phyloP scores from a whole-genome alignment of 2,113 vertebrate genomes.

The Butastur rufipennis region DNA sequence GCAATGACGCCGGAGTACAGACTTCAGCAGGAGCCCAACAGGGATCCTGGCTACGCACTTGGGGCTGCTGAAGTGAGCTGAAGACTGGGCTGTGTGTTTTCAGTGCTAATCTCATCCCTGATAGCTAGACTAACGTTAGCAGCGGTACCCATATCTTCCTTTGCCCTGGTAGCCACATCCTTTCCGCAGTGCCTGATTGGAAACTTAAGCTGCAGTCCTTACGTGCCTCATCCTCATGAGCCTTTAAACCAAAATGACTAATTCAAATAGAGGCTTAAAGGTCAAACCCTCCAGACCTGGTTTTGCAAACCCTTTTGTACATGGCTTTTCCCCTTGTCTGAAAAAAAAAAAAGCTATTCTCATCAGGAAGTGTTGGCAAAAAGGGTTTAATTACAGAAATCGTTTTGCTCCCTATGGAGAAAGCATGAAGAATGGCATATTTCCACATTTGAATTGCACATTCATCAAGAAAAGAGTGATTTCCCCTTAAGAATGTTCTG shows the following conservation, averaged over 20 bases:
- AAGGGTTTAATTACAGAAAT: conserved; percentile 57
- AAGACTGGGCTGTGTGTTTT: background rate
- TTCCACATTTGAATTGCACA: conserved; percentile 61
- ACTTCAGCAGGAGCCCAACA: background rate
- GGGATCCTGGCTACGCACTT: background rate
- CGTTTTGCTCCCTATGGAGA: conserved; percentile 48
- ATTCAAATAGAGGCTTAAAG: background rate
- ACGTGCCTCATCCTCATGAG: background rate
- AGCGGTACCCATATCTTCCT: background rate
- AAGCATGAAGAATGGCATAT: conserved; percentile 53
- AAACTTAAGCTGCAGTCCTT: background rate
- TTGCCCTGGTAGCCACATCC: background rate
- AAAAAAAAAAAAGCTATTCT: background rate
- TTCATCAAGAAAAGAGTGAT: conserved; percentile 58
- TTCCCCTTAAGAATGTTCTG: conserved; percentile 55
- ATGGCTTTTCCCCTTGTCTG: background rate
- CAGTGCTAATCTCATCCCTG: background rate
- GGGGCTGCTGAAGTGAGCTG: background rate
- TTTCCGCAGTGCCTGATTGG: background rate
- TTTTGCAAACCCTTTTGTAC: background rate
- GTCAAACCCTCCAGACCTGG: background rate
- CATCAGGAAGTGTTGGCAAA: conserved; percentile 44
- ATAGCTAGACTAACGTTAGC: background rate
- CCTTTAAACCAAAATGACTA: background rate
- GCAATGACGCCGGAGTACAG: background rate